phyloP scores from a whole-genome alignment of 2,797 vertebrate genomes.

The Garrulus glandarius region DNA sequence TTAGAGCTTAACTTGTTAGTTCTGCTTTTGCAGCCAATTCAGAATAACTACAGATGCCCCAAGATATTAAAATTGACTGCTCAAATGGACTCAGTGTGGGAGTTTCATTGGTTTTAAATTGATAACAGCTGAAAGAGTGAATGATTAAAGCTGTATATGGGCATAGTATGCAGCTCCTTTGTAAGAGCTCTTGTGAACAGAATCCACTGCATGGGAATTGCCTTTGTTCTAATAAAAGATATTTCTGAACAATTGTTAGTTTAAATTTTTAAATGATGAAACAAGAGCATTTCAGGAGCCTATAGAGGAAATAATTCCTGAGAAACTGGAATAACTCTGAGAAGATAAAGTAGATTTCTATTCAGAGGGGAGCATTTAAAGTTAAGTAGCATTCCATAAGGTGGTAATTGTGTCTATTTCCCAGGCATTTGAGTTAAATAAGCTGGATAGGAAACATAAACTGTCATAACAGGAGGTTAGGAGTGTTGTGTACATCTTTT shows the following conservation, averaged over 20 bases:
- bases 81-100: conserved; percentile 85
- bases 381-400: conserved; percentile 80
- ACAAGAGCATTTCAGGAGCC: conserved; percentile 76
- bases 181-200: conserved; percentile 73
- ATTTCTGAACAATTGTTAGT: conserved; percentile 77
- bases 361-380: conserved; percentile 77
- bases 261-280: conserved; percentile 79
- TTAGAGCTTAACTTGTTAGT: conserved; percentile 96
- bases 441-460: conserved; percentile 76
- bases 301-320: conserved; percentile 73
- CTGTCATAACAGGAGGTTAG: conserved; percentile 73
- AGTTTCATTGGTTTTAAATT: conserved; percentile 87
- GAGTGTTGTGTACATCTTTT: conserved; percentile 67
- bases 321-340: conserved; percentile 76
- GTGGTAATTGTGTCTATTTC: conserved; percentile 80
- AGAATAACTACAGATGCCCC: conserved; percentile 90
- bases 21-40: conserved; percentile 89
- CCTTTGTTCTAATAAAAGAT: conserved; percentile 75
- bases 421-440: conserved; percentile 77
- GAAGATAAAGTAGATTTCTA: conserved; percentile 73
- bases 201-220: conserved; percentile 77
- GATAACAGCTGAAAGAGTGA: conserved; percentile 84
- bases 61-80: conserved; percentile 92
- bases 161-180: conserved; percentile 78
- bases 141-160: conserved; percentile 82